Conservation (phyloP, 2,888 invertebrate genomes). For the Pristionchus arcanus region DNA sequence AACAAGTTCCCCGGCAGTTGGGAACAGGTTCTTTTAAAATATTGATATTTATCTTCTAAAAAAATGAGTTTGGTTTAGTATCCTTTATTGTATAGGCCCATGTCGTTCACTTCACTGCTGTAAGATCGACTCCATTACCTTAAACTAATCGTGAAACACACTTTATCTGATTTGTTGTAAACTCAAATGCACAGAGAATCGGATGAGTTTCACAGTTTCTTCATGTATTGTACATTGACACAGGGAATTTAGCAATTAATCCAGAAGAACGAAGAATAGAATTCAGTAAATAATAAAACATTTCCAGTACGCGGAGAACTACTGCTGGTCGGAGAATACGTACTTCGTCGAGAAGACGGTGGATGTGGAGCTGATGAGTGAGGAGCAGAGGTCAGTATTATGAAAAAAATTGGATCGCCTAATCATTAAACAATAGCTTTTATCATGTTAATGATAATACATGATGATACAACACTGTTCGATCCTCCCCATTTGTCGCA, state of each 20-base stretch:
- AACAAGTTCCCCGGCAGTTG: constrained; percentile 77
- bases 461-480: too few species aligned
- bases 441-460: too few species aligned
- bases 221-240: background rate
- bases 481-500: too few species aligned
- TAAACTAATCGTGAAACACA: background rate
- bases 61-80: too few species aligned
- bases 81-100: too few species aligned
- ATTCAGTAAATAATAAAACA: background rate
- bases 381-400: constrained; percentile 61
- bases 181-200: background rate
- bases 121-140: background rate
- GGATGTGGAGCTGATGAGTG: constrained; percentile 72
- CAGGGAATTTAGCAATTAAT: background rate
- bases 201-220: background rate
- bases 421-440: background rate
- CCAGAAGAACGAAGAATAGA: too few species aligned
- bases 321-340: constrained; percentile 77
- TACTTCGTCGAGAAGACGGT: constrained; percentile 75
- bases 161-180: background rate
- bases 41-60: background rate
- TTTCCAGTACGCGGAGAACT: constrained; percentile 76
- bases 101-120: too few species aligned
- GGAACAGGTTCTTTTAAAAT: constrained; percentile 71
- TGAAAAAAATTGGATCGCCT: background rate